A percentile compares a stretch with the other conserved stretches of the same genome.
These are phyloP conservation scores for Pygoscelis antarcticus DNA, from an alignment of 2,113 vertebrate genomes.

Conservation along the genomic window DNA sequence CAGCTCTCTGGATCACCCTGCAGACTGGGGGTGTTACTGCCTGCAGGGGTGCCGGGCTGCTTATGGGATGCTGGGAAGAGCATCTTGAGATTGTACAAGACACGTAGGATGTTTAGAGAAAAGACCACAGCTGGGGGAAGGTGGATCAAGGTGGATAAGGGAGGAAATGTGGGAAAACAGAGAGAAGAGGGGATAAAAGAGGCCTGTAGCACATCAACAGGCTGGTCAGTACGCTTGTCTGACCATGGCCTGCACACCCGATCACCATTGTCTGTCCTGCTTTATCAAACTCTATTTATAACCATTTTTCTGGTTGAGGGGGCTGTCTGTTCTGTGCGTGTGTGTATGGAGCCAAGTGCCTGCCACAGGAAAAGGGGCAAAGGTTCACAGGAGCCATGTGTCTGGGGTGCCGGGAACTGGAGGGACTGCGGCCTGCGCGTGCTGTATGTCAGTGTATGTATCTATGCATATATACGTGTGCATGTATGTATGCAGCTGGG, in stretches of 20 bases:
- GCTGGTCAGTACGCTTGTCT: not conserved
- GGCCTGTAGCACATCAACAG: not conserved
- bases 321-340: fast-evolving
- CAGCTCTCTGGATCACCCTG: not conserved
- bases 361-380: not conserved
- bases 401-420: not conserved
- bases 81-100: not conserved
- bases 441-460: not conserved
- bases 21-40: fast-evolving
- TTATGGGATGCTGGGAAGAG: fast-evolving
- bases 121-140: not conserved
- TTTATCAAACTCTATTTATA: not conserved
- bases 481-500: not conserved
- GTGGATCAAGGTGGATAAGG: not conserved
- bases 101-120: fast-evolving
- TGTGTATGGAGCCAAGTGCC: not conserved
- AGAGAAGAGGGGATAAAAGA: not conserved
- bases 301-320: too few species aligned
- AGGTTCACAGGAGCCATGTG: fast-evolving
- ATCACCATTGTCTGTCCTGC: not conserved
- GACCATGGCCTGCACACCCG: too few species aligned
- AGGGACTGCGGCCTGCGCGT: fast-evolving
- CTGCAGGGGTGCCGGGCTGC: too few species aligned
- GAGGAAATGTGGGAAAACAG: not conserved
- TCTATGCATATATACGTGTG: fast-evolving